Conservation (phyloP, 2,888 invertebrate genomes). For the Cryptophagus acutangulus region DNA sequence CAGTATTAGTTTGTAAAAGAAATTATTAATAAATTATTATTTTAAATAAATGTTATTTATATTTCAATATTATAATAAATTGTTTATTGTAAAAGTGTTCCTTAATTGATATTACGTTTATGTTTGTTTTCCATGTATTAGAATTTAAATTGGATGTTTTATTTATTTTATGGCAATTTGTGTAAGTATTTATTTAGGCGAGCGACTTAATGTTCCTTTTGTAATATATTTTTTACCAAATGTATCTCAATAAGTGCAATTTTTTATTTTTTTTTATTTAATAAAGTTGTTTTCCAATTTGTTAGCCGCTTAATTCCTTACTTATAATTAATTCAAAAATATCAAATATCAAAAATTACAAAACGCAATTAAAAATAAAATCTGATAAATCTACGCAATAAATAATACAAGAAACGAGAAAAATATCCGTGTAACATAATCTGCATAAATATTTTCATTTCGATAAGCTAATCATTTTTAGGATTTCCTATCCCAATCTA, state of each 20-base stretch:
- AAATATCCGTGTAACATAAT: too few relatives aligned
- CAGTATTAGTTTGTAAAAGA: slow-evolving; percentile 1
- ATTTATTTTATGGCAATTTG: not conserved
- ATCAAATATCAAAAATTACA: too few relatives aligned
- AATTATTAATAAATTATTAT: slow-evolving; percentile 5
- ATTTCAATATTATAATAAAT: not conserved
- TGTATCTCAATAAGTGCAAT: slow-evolving; percentile 33
- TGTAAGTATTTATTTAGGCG: not conserved
- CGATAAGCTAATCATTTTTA: too few relatives aligned
- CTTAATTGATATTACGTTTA: not conserved
- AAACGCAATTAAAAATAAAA: too few relatives aligned
- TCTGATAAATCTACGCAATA: too few relatives aligned
- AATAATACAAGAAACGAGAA: too few relatives aligned
- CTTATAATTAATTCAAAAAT: too few relatives aligned
- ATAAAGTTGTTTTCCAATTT: slow-evolving; percentile 6
- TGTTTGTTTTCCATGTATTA: not conserved
- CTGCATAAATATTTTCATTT: too few relatives aligned
- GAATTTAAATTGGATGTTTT: not conserved
- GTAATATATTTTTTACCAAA: slow-evolving; percentile 35
- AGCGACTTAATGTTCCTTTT: slow-evolving; percentile 31
- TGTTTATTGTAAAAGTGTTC: not conserved
- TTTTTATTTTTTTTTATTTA: slow-evolving; percentile 23
- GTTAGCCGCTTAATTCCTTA: too few relatives aligned
- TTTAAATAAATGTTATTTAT: slow-evolving; percentile 3
- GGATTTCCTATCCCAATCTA: too few relatives aligned